Evolutionary conservation across 2,797 vertebrate species (phyloP), one percentile per base, ranked within the genome.

Genomic region (Dallia pectoralis): DNA sequence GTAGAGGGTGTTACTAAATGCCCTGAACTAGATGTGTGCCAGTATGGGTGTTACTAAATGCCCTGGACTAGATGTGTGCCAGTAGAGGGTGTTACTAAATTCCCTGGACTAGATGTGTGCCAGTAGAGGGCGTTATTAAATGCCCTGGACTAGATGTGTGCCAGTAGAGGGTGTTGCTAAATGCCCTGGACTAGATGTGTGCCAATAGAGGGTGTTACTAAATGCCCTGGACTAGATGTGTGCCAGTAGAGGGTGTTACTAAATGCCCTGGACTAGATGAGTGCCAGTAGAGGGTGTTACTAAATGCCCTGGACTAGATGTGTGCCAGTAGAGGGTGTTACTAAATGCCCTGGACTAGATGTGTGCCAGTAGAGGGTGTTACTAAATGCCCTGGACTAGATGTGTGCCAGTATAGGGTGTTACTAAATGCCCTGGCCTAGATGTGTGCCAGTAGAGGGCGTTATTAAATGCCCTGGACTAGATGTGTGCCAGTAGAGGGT

Each of bases 191-290:
- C 36, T n/a, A n/a, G 63, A 16, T 80, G 70, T n/a, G n/a, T n/a
- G n/a, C n/a, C n/a, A n/a, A n/a, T n/a, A n/a, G n/a, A n/a, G n/a
- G n/a, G n/a, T n/a, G n/a, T n/a, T n/a, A n/a, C n/a, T n/a, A n/a
- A n/a, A n/a, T n/a, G 49, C 22, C 7, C 1, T 63, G 66, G 6
- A 29, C 25, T 19, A 66, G 40, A 62, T 14, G 73, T 73, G 79
- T 53, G 51, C 51, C 51, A 22, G 19, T 8, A 22, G 51, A 53
- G n/a, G n/a, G n/a, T 22, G 51, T 56, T 5, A 56, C 19, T 71
- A 84, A 81, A 87, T 85, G 81, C 65, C 64, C 18, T 77, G 65
- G 64, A 51, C 36, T n/a, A n/a, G 63, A 16, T 80, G 70, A 87
- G n/a, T n/a, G n/a, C n/a, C n/a, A n/a, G n/a, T n/a, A n/a, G n/a